Conservation (phyloP, 2,113 vertebrate genomes). For the Pavo muticus region DNA sequence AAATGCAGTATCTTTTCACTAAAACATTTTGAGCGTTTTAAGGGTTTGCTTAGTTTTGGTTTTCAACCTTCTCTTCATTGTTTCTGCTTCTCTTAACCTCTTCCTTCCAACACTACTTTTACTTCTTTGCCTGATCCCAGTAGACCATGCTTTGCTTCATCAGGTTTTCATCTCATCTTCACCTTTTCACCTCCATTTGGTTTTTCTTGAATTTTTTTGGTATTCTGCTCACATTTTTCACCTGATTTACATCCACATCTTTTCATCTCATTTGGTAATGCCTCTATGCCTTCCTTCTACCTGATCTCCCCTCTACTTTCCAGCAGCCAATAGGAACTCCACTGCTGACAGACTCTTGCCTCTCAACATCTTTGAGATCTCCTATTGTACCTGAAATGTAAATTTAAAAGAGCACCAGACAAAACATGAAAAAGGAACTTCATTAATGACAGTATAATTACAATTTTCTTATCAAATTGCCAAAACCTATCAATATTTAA, state of each 20-base stretch:
- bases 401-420: background rate
- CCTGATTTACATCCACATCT: background rate
- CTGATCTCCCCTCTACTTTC: background rate
- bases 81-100: background rate
- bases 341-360: background rate
- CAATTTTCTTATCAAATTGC: background rate
- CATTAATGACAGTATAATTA: background rate
- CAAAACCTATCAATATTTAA: background rate
- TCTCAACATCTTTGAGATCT: background rate
- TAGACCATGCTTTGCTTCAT: background rate
- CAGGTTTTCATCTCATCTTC: background rate
- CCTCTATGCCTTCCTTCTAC: background rate
- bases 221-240: background rate
- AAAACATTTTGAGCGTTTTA: background rate
- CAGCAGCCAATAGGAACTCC: background rate
- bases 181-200: background rate
- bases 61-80: background rate
- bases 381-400: background rate
- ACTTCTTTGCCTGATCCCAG: fast-evolving
- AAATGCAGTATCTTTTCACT: background rate
- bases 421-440: background rate
- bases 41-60: background rate
- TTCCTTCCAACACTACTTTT: background rate
- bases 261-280: background rate
- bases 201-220: background rate